Percentiles rank a stretch among this genome's conserved stretches.
Evolutionary conservation across 2,797 vertebrate genomes (phyloP).

Genomic region (Knipowitschia caucasica): DNA sequence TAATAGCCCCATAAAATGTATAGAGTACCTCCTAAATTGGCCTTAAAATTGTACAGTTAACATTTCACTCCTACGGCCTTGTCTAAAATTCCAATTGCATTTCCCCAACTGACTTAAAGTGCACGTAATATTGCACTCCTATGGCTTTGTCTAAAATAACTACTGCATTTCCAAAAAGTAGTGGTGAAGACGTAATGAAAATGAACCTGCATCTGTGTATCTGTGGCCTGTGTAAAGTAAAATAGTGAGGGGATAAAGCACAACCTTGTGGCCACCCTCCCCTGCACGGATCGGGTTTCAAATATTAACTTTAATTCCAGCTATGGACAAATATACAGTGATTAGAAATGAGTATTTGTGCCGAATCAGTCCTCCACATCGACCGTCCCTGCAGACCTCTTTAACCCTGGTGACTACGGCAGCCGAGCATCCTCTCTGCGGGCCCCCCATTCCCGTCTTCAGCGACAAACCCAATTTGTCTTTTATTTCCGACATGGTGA

Average conservation of each 20-base stretch:
- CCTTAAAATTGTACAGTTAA: too few relatives aligned
- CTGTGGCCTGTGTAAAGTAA: too few relatives aligned
- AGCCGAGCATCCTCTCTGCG: slow-evolving; percentile 32
- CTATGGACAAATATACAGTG: background rate
- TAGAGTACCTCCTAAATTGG: too few relatives aligned
- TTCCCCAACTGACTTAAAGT: too few relatives aligned
- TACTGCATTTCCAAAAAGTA: too few relatives aligned
- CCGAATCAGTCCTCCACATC: background rate
- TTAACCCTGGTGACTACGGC: slow-evolving; percentile 34
- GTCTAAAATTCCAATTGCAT: too few relatives aligned
- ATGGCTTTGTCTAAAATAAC: too few relatives aligned
- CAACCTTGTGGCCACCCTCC: too few relatives aligned
- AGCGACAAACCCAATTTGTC: slow-evolving; percentile 90
- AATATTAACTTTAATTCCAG: background rate
- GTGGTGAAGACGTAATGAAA: background rate
- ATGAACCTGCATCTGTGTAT: background rate
- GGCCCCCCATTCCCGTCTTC: slow-evolving; percentile 27
- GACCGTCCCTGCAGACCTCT: slow-evolving; percentile 14
- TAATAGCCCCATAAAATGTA: too few relatives aligned
- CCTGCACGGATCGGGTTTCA: too few relatives aligned
- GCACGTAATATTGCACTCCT: too few relatives aligned
- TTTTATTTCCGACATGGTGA: slow-evolving; percentile 88
- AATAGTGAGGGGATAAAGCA: background rate
- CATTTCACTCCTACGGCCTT: too few relatives aligned
- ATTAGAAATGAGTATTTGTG: background rate